Base-by-base conservation (phyloP, 1,140 invertebrate species). In the Zophobas morio region DNA sequence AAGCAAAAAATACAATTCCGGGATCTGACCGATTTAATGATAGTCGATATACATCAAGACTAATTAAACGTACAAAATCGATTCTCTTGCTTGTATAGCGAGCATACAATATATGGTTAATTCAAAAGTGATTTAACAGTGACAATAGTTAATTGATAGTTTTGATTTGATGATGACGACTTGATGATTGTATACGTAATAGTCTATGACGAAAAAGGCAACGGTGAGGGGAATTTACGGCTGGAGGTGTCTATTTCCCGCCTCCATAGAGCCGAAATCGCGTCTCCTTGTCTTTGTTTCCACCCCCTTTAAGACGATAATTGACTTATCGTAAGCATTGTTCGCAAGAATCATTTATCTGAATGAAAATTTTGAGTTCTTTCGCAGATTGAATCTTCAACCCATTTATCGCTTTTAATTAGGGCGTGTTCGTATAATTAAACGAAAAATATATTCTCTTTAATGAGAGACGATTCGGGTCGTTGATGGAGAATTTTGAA, bases 371-470 rank as follows among this genome's bases (percentile, higher is more conserved):
- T 20, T 20, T 20, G 20, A 20, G 20, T 20, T 20, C 53, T 54
- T 54, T 54, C 20, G 2, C 6, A 2, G 32, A 33, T 34, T 20
- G 2, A 20, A 54, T 32, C 33, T 54, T 32, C 53, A 20, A 2
- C 49, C 33, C 53, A 34, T 60, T 39, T 8, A n/a, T 5, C 6
- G 37, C n/a, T n/a, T 66, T 66, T 66, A 66, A 66, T 66, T 66
- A 66, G 20, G 20, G 33, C 20, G 6, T 66, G 37, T 66, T 20
- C 33, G 37, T 66, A 6, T 40, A 66, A 40, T 42, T 20, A 42
- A 66, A 66, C 6, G n/a, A 42, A 42, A 46, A 66, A 66, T 32
- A 42, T 42, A 20, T 66, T 66, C 42, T 42, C 34, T 5, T 60
- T 46, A 46, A 60, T 39, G 33, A 35, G 8, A 3, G 6, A 36